phyloP scores from a whole-genome alignment of 2,888 invertebrate species.

The Metacarcinus magister region DNA sequence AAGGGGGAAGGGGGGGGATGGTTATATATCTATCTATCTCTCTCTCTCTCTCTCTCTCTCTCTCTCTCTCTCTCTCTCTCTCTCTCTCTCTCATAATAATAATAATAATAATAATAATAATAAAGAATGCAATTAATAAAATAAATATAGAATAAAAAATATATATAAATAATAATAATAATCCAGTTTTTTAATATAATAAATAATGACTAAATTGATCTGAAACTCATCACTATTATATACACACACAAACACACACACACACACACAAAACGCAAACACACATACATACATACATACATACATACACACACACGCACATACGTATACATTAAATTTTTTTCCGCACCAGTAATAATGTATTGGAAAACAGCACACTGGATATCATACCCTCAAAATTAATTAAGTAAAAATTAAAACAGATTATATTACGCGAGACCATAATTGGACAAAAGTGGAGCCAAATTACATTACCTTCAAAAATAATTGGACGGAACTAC shows the following conservation, averaged over 20 bases:
- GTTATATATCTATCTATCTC: not conserved
- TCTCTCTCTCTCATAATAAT: not conserved
- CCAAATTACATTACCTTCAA: not conserved
- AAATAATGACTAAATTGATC: no score
- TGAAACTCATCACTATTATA: not conserved
- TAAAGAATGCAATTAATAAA: no score
- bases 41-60: not conserved
- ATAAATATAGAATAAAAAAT: no score
- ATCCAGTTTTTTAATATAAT: no score
- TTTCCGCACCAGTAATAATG: not conserved
- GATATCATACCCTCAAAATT: conserved; percentile 8
- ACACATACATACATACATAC: conserved; percentile 11
- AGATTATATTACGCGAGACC: not conserved
- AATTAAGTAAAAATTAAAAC: conserved; percentile 26
- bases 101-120: no score
- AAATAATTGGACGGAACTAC: conserved; percentile 2
- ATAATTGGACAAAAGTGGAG: conserved; percentile 14
- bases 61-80: not conserved
- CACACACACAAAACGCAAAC: not conserved
- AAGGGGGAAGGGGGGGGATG: no score
- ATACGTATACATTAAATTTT: not conserved
- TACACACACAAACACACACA: not conserved
- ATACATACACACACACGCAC: conserved; percentile 26
- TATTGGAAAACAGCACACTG: conserved; percentile 26
- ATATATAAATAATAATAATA: no score